Percentiles rank a stretch among this genome's conserved stretches.
Conservation (phyloP, 2,113 vertebrate species). For the Agelaius tricolor region DNA sequence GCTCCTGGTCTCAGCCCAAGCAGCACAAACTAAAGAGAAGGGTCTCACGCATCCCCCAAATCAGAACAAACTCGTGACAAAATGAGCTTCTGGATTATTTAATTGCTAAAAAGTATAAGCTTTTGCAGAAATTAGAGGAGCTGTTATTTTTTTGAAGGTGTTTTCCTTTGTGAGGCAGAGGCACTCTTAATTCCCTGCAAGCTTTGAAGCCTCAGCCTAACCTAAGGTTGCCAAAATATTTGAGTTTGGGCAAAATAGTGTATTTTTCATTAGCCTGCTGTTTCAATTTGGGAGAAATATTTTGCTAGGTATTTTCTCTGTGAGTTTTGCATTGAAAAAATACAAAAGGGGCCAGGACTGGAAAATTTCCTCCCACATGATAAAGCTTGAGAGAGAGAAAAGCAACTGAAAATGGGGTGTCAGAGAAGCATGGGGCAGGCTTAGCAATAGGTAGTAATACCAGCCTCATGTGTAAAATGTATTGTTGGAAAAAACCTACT, state of each 20-base stretch:
- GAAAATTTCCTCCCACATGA: background rate
- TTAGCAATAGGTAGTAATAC: background rate
- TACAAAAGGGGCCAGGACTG: background rate
- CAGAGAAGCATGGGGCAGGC: background rate
- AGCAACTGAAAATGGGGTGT: background rate
- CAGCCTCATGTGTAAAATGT: background rate
- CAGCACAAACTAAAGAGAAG: background rate
- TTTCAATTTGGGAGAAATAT: background rate
- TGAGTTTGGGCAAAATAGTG: background rate
- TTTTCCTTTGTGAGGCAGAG: background rate
- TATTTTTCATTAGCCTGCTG: background rate
- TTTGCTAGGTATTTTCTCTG: background rate
- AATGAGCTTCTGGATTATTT: background rate
- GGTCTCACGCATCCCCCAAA: background rate
- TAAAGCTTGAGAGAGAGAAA: background rate
- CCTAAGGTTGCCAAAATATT: background rate
- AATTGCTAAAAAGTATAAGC: background rate
- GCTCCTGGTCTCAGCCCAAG: background rate
- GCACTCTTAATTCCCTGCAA: background rate
- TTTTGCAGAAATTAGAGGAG: background rate
- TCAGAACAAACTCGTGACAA: background rate
- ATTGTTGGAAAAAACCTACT: constrained; percentile 14
- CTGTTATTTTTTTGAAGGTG: background rate
- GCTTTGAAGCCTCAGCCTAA: background rate
- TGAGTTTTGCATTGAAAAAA: background rate